Evolutionary conservation across 2,888 invertebrate species (phyloP).

Genomic region (Acanthosepion pharaonis): DNA sequence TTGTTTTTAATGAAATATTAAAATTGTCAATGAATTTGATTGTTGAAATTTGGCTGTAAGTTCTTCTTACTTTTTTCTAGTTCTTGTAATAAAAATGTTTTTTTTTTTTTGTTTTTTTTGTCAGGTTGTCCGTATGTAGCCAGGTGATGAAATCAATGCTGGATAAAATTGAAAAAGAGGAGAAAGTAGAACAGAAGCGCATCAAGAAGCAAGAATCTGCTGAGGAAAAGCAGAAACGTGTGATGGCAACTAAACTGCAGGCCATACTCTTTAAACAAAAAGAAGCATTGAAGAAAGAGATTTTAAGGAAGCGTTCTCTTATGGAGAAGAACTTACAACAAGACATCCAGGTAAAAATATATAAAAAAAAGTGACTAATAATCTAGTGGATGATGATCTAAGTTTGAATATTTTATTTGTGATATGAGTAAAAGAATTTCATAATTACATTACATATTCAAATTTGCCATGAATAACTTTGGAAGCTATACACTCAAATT

Average conservation of each 20-base stretch:
- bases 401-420: too few species aligned
- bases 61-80: too few species aligned
- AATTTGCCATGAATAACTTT: too few species aligned
- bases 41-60: not conserved
- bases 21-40: not conserved
- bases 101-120: slow-evolving; percentile 36
- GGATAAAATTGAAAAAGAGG: slow-evolving; percentile 74
- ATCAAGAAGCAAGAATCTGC: slow-evolving; percentile 71
- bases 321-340: slow-evolving; percentile 82
- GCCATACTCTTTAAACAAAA: slow-evolving; percentile 89
- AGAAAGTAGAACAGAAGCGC: slow-evolving; percentile 69
- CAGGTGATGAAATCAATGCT: slow-evolving; percentile 71
- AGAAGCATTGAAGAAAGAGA: slow-evolving; percentile 92
- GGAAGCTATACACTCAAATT: too few species aligned
- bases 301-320: slow-evolving; percentile 89
- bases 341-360: slow-evolving; percentile 82
- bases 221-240: slow-evolving; percentile 78
- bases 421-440: too few species aligned
- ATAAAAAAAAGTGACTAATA: too few species aligned
- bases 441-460: too few species aligned
- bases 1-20: not conserved
- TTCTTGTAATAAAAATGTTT: not conserved
- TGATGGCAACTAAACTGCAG: slow-evolving; percentile 80
- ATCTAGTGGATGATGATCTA: too few species aligned
- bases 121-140: slow-evolving; percentile 70